A percentile compares a stretch with the other conserved stretches of the same genome.
phyloP scores from a whole-genome alignment of 2,888 invertebrate species.

The Andrena bicolor region DNA sequence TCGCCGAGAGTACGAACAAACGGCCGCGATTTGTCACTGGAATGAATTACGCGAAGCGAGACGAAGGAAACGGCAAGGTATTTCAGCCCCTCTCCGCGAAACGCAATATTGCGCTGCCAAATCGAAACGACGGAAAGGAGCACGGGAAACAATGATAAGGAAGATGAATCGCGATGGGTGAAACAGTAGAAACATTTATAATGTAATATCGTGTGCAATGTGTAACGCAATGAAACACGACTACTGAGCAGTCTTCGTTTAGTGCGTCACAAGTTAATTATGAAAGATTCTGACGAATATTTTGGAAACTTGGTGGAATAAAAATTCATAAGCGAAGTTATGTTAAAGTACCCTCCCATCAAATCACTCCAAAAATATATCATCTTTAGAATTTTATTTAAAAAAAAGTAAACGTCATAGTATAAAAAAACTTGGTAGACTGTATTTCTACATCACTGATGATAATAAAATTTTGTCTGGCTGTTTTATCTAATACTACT shows the following conservation, averaged over 20 bases:
- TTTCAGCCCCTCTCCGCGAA: conserved; percentile 39
- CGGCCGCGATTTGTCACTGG: conserved; percentile 38
- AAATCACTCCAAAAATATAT: too few relatives aligned
- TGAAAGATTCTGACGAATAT: too few relatives aligned
- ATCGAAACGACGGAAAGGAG: conserved; percentile 8
- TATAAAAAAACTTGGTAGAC: too few relatives aligned
- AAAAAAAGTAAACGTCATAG: too few relatives aligned
- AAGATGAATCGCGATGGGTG: conserved; percentile 37
- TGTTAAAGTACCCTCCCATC: too few relatives aligned
- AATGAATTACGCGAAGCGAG: conserved; percentile 34
- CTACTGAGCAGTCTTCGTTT: neutral
- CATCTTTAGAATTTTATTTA: too few relatives aligned
- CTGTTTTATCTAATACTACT: too few relatives aligned
- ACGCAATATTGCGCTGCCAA: conserved; percentile 29
- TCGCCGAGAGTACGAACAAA: conserved; percentile 42
- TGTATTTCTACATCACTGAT: too few relatives aligned
- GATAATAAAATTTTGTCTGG: too few relatives aligned
- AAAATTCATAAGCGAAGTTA: too few relatives aligned
- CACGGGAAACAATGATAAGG: conserved; percentile 32
- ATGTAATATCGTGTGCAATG: conserved; percentile 3
- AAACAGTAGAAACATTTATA: conserved; percentile 22
- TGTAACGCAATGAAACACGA: neutral
- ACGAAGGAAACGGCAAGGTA: conserved; percentile 22
- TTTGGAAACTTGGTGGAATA: too few relatives aligned
- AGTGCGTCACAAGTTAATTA: too few relatives aligned